Conservation (phyloP, 1,140 invertebrate genomes). For the Drosophila equinoxialis region DNA sequence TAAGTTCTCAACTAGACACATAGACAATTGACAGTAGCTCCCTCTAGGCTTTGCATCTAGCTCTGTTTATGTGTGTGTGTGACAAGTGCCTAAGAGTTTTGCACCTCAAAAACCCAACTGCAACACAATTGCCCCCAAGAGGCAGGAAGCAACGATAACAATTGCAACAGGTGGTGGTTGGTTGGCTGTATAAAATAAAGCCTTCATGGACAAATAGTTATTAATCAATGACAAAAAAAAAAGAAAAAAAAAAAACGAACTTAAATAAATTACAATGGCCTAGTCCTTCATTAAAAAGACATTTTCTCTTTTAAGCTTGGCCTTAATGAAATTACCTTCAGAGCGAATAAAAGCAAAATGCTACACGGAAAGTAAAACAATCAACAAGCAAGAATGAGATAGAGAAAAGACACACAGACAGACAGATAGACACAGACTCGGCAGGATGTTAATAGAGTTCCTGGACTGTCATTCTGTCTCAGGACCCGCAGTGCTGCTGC, state of each 20-base stretch:
- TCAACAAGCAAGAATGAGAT: slow-evolving; percentile 34
- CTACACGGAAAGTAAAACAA: slow-evolving; percentile 8
- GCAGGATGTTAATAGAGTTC: slow-evolving; percentile 64
- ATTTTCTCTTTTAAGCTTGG: slow-evolving; percentile 37
- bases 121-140: slow-evolving; percentile 4
- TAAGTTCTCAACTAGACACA: slow-evolving; percentile 70
- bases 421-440: slow-evolving; percentile 23
- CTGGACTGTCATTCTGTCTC: background rate
- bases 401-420: slow-evolving; percentile 1
- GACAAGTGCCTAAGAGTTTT: slow-evolving; percentile 18
- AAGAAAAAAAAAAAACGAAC: background rate
- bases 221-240: slow-evolving; percentile 4
- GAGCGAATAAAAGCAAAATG: slow-evolving; percentile 4
- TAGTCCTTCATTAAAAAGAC: slow-evolving; percentile 49
- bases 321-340: slow-evolving; percentile 73
- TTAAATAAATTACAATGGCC: background rate
- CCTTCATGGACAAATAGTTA: background rate
- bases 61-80: slow-evolving; percentile 1
- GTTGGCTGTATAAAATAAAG: background rate
- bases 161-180: slow-evolving; percentile 14
- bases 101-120: slow-evolving; percentile 19
- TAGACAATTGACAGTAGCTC: slow-evolving; percentile 64
- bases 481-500: background rate
- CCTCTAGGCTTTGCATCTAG: slow-evolving; percentile 18
- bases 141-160: slow-evolving; percentile 19